Evolutionary conservation across 2,113 vertebrate genomes (phyloP).

Genomic region (Pachycephala philippinensis): DNA sequence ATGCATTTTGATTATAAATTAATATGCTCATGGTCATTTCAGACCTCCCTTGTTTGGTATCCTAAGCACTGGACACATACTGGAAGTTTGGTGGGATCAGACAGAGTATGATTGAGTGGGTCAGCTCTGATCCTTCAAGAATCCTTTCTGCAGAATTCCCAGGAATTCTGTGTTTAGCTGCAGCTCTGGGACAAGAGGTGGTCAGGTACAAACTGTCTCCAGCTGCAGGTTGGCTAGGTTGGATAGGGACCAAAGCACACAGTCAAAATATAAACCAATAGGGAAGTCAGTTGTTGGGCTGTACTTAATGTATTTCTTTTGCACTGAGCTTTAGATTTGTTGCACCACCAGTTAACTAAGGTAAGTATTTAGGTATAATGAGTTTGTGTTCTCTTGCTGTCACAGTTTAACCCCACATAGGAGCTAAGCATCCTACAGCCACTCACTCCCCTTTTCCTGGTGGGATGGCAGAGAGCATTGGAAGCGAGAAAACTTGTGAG

Average conservation of each 20-base stretch:
- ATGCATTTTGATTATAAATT: not conserved
- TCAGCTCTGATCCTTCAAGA: not conserved
- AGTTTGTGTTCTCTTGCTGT: not conserved
- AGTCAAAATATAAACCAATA: not conserved
- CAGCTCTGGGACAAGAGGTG: not conserved
- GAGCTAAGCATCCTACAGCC: not conserved
- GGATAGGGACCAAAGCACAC: not conserved
- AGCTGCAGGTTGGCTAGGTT: not conserved
- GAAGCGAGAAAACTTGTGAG: not conserved
- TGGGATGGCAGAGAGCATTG: not conserved
- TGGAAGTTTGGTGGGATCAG: not conserved
- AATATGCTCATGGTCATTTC: not conserved
- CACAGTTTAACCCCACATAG: not conserved
- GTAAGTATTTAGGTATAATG: not conserved
- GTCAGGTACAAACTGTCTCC: not conserved
- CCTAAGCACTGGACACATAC: not conserved
- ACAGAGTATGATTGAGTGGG: accelerated
- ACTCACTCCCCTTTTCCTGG: accelerated
- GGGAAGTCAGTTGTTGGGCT: not conserved
- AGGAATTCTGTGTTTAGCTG: not conserved
- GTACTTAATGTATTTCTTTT: not conserved
- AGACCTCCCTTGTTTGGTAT: not conserved
- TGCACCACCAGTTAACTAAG: not conserved
- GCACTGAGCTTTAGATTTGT: not conserved
- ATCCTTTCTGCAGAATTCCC: not conserved